Conservation (phyloP, 2,888 invertebrate genomes). For the Boloria euphrosyne region DNA sequence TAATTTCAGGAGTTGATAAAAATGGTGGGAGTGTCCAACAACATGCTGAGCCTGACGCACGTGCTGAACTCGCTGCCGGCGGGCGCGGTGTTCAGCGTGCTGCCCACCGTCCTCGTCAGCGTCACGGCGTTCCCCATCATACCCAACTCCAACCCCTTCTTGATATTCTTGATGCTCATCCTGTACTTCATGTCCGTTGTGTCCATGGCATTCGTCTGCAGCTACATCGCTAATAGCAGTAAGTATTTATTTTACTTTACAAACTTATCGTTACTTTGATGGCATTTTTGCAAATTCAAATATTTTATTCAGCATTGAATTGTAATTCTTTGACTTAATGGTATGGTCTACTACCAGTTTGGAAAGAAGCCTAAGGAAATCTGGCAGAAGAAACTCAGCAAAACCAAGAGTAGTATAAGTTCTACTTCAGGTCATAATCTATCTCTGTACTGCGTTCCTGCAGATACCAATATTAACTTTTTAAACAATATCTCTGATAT, state of each 20-base stretch:
- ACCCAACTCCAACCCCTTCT: slow-evolving; percentile 71
- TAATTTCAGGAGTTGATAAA: slow-evolving; percentile 86
- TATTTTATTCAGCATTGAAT: too few relatives aligned
- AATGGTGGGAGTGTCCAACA: slow-evolving; percentile 87
- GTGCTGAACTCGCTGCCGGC: slow-evolving; percentile 83
- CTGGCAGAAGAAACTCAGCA: too few relatives aligned
- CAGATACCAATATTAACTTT: too few relatives aligned
- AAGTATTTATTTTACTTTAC: slow-evolving; percentile 40
- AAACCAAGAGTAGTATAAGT: not conserved
- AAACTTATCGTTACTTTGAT: too few relatives aligned
- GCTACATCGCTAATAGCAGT: slow-evolving; percentile 85
- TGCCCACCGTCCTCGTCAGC: slow-evolving; percentile 57
- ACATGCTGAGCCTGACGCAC: slow-evolving; percentile 86
- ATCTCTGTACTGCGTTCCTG: not conserved
- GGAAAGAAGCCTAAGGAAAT: too few relatives aligned
- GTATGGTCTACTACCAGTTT: too few relatives aligned
- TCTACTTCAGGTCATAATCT: not conserved
- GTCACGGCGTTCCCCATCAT: slow-evolving; percentile 69
- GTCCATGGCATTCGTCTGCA: slow-evolving; percentile 83
- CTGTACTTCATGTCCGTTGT: slow-evolving; percentile 83
- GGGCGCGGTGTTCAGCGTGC: slow-evolving; percentile 59
- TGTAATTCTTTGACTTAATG: too few relatives aligned
- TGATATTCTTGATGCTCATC: slow-evolving; percentile 83
- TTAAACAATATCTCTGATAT: too few relatives aligned
- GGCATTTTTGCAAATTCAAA: too few relatives aligned